These are phyloP conservation scores for Mercenaria mercenaria DNA, from an alignment of 1,140 invertebrate species.

Conservation along the genomic window DNA sequence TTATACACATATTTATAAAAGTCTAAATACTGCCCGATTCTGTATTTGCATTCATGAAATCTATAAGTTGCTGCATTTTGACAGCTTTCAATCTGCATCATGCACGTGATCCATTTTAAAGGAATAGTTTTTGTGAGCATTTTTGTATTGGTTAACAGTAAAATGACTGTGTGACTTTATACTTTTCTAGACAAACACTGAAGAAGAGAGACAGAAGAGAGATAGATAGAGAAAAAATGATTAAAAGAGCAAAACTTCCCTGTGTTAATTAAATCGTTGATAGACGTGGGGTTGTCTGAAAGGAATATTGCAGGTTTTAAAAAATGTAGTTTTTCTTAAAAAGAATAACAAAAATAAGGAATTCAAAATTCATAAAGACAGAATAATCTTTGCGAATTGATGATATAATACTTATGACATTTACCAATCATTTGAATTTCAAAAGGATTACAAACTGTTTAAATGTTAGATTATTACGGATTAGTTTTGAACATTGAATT, in stretches of 20 bases:
- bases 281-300: conserved; percentile 22
- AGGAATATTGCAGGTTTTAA: conserved; percentile 26
- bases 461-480: too few species aligned
- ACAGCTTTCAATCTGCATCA: too few species aligned
- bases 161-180: not conserved
- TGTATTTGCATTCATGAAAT: too few species aligned
- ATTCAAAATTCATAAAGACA: not conserved
- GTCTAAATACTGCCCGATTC: too few species aligned
- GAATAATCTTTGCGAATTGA: not conserved
- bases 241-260: conserved; percentile 46
- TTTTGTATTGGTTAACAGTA: too few species aligned
- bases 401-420: not conserved
- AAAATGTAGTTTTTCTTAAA: not conserved
- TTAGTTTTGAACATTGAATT: not conserved
- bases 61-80: too few species aligned
- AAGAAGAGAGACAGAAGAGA: not conserved
- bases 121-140: too few species aligned
- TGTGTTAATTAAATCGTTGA: conserved; percentile 52
- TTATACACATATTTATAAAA: too few species aligned
- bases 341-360: not conserved
- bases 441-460: too few species aligned
- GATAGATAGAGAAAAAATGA: not conserved
- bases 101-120: too few species aligned
- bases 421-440: too few species aligned
- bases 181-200: not conserved